Conservation (phyloP, 2,888 invertebrate genomes). For the Gnatocerus cornutus region DNA sequence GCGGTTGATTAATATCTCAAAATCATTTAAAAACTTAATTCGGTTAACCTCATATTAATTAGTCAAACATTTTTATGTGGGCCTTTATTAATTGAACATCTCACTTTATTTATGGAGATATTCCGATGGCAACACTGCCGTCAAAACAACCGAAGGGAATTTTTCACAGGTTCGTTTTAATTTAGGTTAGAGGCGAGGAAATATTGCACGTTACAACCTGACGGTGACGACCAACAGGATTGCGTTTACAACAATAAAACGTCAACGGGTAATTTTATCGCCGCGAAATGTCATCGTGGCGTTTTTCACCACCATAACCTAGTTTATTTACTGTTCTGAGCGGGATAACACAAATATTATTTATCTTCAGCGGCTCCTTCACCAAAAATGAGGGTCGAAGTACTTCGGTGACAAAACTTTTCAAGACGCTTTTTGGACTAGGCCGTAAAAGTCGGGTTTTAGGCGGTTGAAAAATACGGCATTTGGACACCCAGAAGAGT, state of each 20-base stretch:
- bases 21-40: conserved; percentile 43
- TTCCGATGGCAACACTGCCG: conserved; percentile 17
- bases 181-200: conserved; percentile 2
- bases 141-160: neutral
- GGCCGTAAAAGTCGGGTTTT: too few relatives aligned
- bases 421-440: too few relatives aligned
- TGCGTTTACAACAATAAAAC: conserved; percentile 1
- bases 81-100: conserved; percentile 43
- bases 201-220: neutral
- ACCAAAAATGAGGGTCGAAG: too few relatives aligned
- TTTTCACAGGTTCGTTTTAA: neutral
- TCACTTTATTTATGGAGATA: conserved; percentile 42
- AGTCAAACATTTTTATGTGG: conserved; percentile 38
- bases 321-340: neutral
- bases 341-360: conserved; percentile 7
- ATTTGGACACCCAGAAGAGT: neutral
- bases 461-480: too few relatives aligned
- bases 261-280: conserved; percentile 2
- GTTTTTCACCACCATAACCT: conserved; percentile 11
- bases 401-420: too few relatives aligned
- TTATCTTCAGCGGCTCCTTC: too few relatives aligned
- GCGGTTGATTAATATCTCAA: conserved; percentile 45
- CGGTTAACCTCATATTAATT: conserved; percentile 40
- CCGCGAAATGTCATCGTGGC: conserved; percentile 4
- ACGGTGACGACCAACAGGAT: neutral